Percentiles rank a stretch among this genome's conserved stretches.
Conservation (phyloP, 2,888 invertebrate genomes). For the Heliconius charithonia region DNA sequence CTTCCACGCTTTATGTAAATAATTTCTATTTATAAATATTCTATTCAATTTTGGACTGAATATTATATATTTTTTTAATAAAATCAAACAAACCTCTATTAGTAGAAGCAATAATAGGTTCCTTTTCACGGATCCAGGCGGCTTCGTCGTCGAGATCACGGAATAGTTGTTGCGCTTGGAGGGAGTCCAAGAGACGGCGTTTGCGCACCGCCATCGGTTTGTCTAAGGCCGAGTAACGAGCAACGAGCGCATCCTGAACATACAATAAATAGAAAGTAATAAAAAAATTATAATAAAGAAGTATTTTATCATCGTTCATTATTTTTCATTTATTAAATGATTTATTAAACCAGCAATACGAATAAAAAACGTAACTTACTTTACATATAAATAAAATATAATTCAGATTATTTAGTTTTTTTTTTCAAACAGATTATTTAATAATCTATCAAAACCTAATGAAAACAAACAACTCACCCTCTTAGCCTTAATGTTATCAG, state of each 20-base stretch:
- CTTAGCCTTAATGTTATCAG: slow-evolving; percentile 96
- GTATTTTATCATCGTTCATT: no score
- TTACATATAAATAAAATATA: no score
- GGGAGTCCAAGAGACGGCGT: slow-evolving; percentile 94
- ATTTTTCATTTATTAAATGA: no score
- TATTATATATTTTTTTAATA: not conserved
- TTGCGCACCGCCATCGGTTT: slow-evolving; percentile 95
- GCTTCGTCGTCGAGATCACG: slow-evolving; percentile 99
- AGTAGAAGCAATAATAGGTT: slow-evolving; percentile 97
- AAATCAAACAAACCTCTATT: slow-evolving; percentile 87
- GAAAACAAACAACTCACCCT: slow-evolving; percentile 57
- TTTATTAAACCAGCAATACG: no score
- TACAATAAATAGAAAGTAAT: not conserved
- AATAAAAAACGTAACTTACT: no score
- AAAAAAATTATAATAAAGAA: not conserved
- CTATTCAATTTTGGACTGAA: no score
- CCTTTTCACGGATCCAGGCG: slow-evolving; percentile 99
- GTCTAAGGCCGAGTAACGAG: slow-evolving; percentile 92
- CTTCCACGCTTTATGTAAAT: no score
- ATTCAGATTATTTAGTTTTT: no score
- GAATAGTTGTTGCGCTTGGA: slow-evolving; percentile 98
- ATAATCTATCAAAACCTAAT: not conserved
- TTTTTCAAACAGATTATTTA: not conserved
- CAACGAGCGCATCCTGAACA: slow-evolving; percentile 88
- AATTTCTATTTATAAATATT: no score